These are phyloP conservation scores for Ectropis crepuscularia DNA, from an alignment of 2,888 invertebrate species.

Conservation along the genomic window DNA sequence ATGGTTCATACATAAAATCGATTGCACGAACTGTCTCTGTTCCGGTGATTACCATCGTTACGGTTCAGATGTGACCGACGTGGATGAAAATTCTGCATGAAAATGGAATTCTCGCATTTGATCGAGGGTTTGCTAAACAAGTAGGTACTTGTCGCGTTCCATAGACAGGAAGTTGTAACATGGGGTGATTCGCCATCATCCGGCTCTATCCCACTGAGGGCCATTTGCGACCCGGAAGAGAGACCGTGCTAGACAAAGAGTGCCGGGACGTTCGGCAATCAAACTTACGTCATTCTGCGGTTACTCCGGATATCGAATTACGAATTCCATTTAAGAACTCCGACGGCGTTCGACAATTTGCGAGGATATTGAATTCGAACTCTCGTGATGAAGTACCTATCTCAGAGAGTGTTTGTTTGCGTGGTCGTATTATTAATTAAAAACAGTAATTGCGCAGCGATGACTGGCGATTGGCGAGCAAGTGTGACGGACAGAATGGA, in stretches of 20 bases:
- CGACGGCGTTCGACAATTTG: slow-evolving; percentile 25
- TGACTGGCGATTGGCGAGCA: slow-evolving; percentile 54
- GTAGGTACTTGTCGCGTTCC: slow-evolving; percentile 39
- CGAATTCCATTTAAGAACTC: slow-evolving; percentile 42
- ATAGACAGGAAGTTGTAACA: slow-evolving; percentile 57
- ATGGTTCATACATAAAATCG: slow-evolving; percentile 41
- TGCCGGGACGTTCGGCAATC: slow-evolving; percentile 48
- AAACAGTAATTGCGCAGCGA: slow-evolving; percentile 53
- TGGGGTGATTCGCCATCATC: slow-evolving; percentile 58
- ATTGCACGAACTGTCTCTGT: slow-evolving; percentile 32
- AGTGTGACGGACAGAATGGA: slow-evolving; percentile 50
- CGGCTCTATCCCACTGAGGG: slow-evolving; percentile 53
- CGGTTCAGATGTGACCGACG: slow-evolving; percentile 28
- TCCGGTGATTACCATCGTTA: slow-evolving; percentile 31
- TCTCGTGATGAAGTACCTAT: slow-evolving; percentile 16
- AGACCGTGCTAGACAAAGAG: slow-evolving; percentile 61
- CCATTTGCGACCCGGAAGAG: slow-evolving; percentile 48
- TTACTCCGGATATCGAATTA: slow-evolving; percentile 48
- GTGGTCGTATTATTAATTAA: slow-evolving; percentile 27
- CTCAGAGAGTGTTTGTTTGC: slow-evolving; percentile 10
- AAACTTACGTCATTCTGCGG: slow-evolving; percentile 52
- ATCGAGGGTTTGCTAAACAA: slow-evolving; percentile 25
- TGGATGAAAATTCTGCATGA: slow-evolving; percentile 32
- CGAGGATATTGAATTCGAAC: slow-evolving; percentile 31
- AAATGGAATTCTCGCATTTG: slow-evolving; percentile 22